These are phyloP conservation scores for Ceyx melanurus DNA, from an alignment of 2,113 vertebrate species.

Conservation along the genomic window DNA sequence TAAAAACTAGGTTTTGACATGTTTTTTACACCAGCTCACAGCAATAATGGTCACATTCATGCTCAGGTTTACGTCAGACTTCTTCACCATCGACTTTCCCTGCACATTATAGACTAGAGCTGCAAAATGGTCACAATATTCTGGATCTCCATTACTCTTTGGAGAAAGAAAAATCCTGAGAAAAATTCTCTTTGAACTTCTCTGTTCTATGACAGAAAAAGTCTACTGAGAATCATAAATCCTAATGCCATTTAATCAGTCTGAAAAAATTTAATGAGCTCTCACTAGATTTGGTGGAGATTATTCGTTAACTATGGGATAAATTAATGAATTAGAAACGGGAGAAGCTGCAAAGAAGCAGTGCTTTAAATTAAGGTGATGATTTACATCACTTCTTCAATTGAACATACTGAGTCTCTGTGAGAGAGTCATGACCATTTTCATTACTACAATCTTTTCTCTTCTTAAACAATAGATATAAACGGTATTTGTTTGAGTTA, in stretches of 20 bases:
- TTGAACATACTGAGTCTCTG: neutral
- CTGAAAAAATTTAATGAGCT: constrained; percentile 53
- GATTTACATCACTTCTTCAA: constrained; percentile 32
- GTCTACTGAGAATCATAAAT: constrained; percentile 41
- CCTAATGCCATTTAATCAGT: constrained; percentile 54
- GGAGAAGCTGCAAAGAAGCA: constrained; percentile 19
- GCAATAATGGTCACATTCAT: neutral
- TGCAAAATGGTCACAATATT: neutral
- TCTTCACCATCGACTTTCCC: neutral
- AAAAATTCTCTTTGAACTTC: constrained; percentile 37
- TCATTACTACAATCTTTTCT: neutral
- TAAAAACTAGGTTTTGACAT: neutral
- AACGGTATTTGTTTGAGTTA: neutral
- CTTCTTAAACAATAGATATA: neutral
- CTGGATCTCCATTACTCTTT: neutral
- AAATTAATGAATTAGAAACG: constrained; percentile 58
- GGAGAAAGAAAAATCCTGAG: neutral
- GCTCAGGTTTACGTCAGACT: neutral
- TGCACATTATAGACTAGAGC: neutral
- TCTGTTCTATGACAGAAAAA: constrained; percentile 8
- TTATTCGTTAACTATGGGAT: constrained; percentile 38
- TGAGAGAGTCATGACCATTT: neutral
- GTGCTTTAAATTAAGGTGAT: constrained; percentile 36
- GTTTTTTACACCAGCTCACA: neutral
- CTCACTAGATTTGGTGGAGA: constrained; percentile 46